phyloP scores from a whole-genome alignment of 1,140 invertebrate genomes.

The Tetragonula clypearis region DNA sequence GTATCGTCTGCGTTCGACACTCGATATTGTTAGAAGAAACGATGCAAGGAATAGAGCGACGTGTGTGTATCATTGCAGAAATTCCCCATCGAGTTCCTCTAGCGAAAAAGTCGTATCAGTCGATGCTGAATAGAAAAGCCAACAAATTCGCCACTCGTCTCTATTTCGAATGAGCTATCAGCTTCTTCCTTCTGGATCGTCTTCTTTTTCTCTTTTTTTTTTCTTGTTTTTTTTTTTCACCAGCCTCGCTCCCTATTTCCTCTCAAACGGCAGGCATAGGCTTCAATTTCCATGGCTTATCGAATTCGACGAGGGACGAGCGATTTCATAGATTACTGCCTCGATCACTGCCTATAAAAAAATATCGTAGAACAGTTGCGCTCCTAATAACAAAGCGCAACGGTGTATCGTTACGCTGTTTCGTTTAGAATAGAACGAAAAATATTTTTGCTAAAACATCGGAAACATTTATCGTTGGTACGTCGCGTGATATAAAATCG shows the following conservation, averaged over 20 bases:
- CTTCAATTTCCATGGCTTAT: slow-evolving; percentile 26
- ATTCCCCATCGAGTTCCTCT: not conserved
- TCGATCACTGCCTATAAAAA: slow-evolving; percentile 21
- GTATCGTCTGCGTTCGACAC: not conserved
- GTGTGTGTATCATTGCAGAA: not conserved
- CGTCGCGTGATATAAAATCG: not conserved
- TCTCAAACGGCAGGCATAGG: not conserved
- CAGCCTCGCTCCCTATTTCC: not conserved
- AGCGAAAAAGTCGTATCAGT: not conserved
- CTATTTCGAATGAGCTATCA: slow-evolving; percentile 21
- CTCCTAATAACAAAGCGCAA: not conserved
- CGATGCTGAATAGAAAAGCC: not conserved
- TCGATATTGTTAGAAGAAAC: not conserved
- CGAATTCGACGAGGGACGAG: not conserved
- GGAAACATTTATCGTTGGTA: not conserved
- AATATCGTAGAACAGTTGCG: no score
- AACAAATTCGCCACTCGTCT: slow-evolving; percentile 23
- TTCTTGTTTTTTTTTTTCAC: slow-evolving; percentile 6
- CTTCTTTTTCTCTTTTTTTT: no score
- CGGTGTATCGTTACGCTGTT: not conserved
- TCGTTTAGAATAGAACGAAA: not conserved
- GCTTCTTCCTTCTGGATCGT: slow-evolving; percentile 1
- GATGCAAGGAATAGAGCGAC: not conserved
- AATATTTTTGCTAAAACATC: not conserved
- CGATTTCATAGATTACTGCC: not conserved